These are phyloP conservation scores for Tenebrosternarchus preto DNA, from an alignment of 2,113 vertebrate species.

Conservation along the genomic window DNA sequence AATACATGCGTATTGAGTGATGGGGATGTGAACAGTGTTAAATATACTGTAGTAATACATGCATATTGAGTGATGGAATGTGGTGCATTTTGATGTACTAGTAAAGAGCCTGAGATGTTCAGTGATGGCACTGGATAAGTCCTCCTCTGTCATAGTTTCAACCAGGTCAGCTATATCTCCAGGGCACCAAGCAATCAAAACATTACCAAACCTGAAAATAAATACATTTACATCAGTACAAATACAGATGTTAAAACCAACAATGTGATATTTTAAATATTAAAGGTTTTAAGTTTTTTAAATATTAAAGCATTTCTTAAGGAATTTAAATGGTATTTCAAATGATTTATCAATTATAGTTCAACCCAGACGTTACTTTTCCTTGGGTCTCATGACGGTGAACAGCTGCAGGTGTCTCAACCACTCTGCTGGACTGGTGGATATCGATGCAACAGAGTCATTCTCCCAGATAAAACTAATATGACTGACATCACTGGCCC, in stretches of 20 bases:
- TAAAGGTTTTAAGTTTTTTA: background rate
- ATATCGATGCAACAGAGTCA: constrained; percentile 43
- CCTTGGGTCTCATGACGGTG: constrained; percentile 55
- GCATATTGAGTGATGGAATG: background rate
- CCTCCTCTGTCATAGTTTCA: constrained; percentile 54
- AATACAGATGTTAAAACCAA: background rate
- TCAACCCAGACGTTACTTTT: constrained; percentile 42
- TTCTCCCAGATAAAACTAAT: constrained; percentile 57
- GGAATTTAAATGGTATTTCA: too few species aligned
- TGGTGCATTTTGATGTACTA: constrained; percentile 36
- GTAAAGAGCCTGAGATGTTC: constrained; percentile 52
- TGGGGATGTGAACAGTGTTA: too few species aligned
- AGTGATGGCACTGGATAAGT: constrained; percentile 54
- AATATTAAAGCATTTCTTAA: too few species aligned
- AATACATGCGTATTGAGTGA: too few species aligned
- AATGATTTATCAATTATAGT: background rate
- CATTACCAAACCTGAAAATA: constrained; percentile 53
- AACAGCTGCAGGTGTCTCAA: constrained; percentile 46
- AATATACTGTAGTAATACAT: too few species aligned
- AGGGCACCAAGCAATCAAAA: constrained; percentile 54
- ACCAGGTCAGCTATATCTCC: constrained; percentile 49
- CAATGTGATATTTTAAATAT: background rate
- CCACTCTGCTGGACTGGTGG: constrained; percentile 43
- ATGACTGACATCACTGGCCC: constrained; percentile 45
- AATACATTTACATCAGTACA: background rate